Evolutionary conservation across 2,113 vertebrate species (phyloP), one percentile per base, ranked within the genome.

Genomic region (Mystacornis crossleyi): DNA sequence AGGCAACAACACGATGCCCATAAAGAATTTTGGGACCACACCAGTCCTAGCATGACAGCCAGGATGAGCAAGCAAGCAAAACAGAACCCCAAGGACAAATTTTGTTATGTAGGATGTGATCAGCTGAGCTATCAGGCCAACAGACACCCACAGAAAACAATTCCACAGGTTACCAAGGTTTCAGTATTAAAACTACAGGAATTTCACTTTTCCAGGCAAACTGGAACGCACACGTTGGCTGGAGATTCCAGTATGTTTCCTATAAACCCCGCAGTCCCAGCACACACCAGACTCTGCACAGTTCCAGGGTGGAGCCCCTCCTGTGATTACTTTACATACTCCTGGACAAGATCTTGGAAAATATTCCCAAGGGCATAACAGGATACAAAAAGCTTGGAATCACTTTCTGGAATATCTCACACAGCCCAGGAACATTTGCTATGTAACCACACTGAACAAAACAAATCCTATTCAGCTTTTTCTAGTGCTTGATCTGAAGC

Each of bases 1-100:
- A n/a, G n/a, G n/a, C n/a, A n/a, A n/a, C n/a, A n/a, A n/a, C n/a
- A 2, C 0, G 0, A 73, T 47, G 18, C 40, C 51, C 5, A 1
- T 20, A 13, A 64, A 64, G 33, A 83, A 69, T 47, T 81, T 6
- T 34, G 50, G 50, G 38, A 34, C 9, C 24, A 40, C 38, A 14
- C 5, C 48, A 81, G 43, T 60, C 15, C 25, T 14, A 14, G 40
- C 0, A 1, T 14, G 26, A n/a, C 14, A 79, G 53, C 28, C 45
- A 81, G 24, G 48, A 48, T 36, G 25, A 81, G 34, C 17, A 79
- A 79, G 40, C 18, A 75, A 84, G 83, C 18, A 14, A 65, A 67
- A 36, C 26, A 90, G 33, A 90, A 15, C 18, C 51, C 15, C 24
- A 9, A 2, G 4, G 47, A 11, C 18, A 51, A 21, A 14, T 58